These are phyloP conservation scores for Lycophotia porphyrea DNA, from an alignment of 2,888 invertebrate genomes.

Conservation along the genomic window DNA sequence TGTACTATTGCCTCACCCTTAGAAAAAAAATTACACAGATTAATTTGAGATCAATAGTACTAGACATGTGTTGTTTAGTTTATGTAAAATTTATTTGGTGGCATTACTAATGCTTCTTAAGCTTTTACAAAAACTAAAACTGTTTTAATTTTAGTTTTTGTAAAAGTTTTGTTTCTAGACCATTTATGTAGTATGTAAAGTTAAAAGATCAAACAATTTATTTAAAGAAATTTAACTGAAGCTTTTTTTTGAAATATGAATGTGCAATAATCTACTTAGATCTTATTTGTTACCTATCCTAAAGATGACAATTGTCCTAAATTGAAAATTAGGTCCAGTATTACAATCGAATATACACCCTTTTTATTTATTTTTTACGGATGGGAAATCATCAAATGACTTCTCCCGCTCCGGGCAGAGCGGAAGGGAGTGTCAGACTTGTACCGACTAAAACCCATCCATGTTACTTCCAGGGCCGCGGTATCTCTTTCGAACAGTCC, in stretches of 20 bases:
- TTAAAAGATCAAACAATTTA: not conserved
- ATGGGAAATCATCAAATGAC: too few species aligned
- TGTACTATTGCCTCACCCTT: too few species aligned
- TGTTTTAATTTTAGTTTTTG: too few species aligned
- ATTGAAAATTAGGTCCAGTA: not conserved
- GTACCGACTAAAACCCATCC: too few species aligned
- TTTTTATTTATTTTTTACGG: not conserved
- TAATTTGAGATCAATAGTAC: slow-evolving; percentile 56
- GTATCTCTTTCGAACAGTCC: too few species aligned
- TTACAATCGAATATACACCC: not conserved
- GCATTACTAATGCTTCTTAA: slow-evolving; percentile 3
- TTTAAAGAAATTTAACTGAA: too few species aligned
- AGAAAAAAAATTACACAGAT: too few species aligned
- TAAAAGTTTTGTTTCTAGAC: not conserved
- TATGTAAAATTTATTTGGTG: slow-evolving; percentile 61
- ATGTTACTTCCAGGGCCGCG: too few species aligned
- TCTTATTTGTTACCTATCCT: not conserved
- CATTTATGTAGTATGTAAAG: not conserved
- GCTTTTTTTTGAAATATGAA: too few species aligned
- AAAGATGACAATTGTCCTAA: too few species aligned
- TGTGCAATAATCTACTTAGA: not conserved
- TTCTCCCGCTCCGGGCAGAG: too few species aligned
- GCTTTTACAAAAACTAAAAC: not conserved
- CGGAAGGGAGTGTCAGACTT: too few species aligned
- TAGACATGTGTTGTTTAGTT: slow-evolving; percentile 60